Evolutionary conservation across 2,113 vertebrate species (phyloP), one percentile per base, ranked within the genome.

Genomic region (Pao palembangensis): DNA sequence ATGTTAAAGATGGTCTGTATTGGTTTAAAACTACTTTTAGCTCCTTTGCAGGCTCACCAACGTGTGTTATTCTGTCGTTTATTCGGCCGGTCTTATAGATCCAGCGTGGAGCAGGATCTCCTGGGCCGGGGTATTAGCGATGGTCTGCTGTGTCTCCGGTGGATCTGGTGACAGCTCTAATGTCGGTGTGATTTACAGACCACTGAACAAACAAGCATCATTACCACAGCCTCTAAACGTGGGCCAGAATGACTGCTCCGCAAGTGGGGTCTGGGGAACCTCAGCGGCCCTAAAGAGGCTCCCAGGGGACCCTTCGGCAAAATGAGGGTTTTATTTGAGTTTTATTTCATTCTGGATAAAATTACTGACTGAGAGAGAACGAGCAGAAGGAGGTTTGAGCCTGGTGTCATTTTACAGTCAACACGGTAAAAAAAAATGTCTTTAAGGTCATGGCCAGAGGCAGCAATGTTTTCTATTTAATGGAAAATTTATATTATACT

Each of bases 111-210:
- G 16, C 8, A 14, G 55, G 0, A n/a, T 65, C 70, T 69, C 70
- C 48, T 13, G 52, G 74, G 44, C 14, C 4, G 1, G 17, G 51
- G 69, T 31, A 16, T 80, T 75, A 76, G 63, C 57, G 73, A 74
- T 74, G 78, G 52, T 78, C 78, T 67, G 64, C 70, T 42, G 58
- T 63, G 70, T 69, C 76, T 79, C 78, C 64, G 19, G 78, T 56
- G 77, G 58, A 49, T 77, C 61, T 23, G 20, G 58, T 79, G 64
- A 71, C 85, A 71, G 61, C 73, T 62, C 75, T 80, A 81, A 84
- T 80, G 74, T 78, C 47, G 55, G 50, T 44, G 70, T 87, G 86
- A 87, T 87, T 87, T 80, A 87, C 79, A 71, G 55, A 67, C 69
- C 28, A 15, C 25, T 20, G 65, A 59, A 78, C 83, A 80, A 83